Evolutionary conservation across 2,888 invertebrate species (phyloP).

Genomic region (Phrixothrix hirtus): DNA sequence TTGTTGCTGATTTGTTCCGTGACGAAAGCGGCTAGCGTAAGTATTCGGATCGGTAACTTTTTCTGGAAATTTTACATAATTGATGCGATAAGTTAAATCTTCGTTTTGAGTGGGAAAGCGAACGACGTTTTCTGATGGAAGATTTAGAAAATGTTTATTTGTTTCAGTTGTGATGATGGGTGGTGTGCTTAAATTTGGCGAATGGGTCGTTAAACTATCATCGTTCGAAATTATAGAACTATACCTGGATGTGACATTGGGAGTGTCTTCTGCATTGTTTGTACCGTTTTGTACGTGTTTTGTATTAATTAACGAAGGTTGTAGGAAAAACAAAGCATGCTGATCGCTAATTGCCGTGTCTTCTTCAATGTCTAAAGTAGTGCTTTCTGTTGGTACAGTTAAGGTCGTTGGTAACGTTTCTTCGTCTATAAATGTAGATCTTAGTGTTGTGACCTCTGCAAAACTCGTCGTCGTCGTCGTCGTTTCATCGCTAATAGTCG

Average conservation of each 20-base stretch:
- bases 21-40: slow-evolving; percentile 8
- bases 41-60: slow-evolving; percentile 10
- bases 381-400: slow-evolving; percentile 20
- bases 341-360: slow-evolving; percentile 28
- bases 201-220: slow-evolving; percentile 25
- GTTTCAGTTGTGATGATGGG: slow-evolving; percentile 2
- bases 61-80: slow-evolving; percentile 15
- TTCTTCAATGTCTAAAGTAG: slow-evolving; percentile 18
- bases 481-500: too few relatives aligned
- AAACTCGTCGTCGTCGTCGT: background rate
- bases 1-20: background rate
- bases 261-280: slow-evolving; percentile 24
- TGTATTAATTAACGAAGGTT: slow-evolving; percentile 26
- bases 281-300: slow-evolving; percentile 30
- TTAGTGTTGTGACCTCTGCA: background rate
- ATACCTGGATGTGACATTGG: slow-evolving; percentile 14
- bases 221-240: too few relatives aligned
- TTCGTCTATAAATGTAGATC: slow-evolving; percentile 14
- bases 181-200: slow-evolving; percentile 17
- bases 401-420: slow-evolving; percentile 13
- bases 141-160: background rate
- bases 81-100: background rate
- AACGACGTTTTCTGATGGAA: background rate
- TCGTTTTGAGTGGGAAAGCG: slow-evolving; percentile 27
- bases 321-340: slow-evolving; percentile 41